These are phyloP conservation scores for Eumacrocentrus americanus DNA, from an alignment of 2,888 invertebrate genomes.

Conservation along the genomic window DNA sequence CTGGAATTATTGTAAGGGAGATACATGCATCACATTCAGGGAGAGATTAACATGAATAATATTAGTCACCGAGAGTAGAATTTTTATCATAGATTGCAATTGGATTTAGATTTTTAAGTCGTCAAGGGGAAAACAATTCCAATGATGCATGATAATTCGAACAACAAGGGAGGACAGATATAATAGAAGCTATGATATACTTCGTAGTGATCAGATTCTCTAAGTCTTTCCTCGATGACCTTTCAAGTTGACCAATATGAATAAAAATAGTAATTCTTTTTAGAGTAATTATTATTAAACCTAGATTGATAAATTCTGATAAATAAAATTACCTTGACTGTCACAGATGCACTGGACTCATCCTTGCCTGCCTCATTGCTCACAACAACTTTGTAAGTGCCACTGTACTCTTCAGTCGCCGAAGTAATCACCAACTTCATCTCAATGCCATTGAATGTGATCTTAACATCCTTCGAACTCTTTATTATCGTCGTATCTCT, in stretches of 20 bases:
- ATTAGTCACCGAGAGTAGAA: background rate
- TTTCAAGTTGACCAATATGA: conserved; percentile 6
- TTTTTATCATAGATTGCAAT: too few relatives aligned
- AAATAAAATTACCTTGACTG: conserved; percentile 65
- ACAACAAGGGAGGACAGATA: too few relatives aligned
- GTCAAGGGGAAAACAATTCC: background rate
- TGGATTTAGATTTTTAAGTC: background rate
- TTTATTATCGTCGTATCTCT: conserved; percentile 71
- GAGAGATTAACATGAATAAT: background rate
- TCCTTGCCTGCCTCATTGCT: conserved; percentile 92
- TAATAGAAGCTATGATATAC: too few relatives aligned
- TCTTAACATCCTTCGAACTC: conserved; percentile 77
- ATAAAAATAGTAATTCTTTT: background rate
- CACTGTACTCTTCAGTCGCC: conserved; percentile 75
- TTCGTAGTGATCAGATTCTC: conserved; percentile 39
- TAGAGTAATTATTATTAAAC: too few relatives aligned
- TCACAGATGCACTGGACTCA: conserved; percentile 84
- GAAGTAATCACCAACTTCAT: conserved; percentile 81
- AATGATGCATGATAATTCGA: too few relatives aligned
- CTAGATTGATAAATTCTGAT: background rate
- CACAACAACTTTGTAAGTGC: conserved; percentile 84
- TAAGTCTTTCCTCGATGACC: conserved; percentile 44
- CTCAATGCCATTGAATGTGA: conserved; percentile 83
- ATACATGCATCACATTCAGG: conserved; percentile 43
- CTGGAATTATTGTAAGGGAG: conserved; percentile 39